Percentiles rank a stretch among this genome's conserved stretches.
These are phyloP conservation scores for Galeopsomyia nigrocyanea DNA, from an alignment of 2,888 invertebrate genomes.

Conservation along the genomic window DNA sequence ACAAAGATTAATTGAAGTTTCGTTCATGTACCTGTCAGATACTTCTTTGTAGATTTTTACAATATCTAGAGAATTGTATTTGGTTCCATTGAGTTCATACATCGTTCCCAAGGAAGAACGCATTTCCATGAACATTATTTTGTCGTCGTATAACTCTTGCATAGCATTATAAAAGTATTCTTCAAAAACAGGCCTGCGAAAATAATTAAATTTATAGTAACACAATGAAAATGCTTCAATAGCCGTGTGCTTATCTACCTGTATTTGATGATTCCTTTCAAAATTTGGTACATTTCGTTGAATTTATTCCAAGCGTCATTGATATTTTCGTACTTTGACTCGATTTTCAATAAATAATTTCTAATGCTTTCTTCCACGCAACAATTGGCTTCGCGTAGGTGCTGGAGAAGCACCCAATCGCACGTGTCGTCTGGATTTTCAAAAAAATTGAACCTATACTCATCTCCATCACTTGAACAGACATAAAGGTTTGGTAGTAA, in stretches of 20 bases:
- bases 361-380: slow-evolving; percentile 53
- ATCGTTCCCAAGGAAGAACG: slow-evolving; percentile 74
- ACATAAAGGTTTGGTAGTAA: slow-evolving; percentile 74
- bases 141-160: slow-evolving; percentile 75
- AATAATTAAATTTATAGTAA: background rate
- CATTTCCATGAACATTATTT: slow-evolving; percentile 79
- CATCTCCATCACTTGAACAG: slow-evolving; percentile 59
- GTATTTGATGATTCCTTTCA: background rate
- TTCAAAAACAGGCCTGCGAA: slow-evolving; percentile 73
- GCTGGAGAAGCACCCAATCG: slow-evolving; percentile 56
- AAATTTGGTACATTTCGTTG: slow-evolving; percentile 25
- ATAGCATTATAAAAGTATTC: slow-evolving; percentile 77
- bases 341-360: too few species aligned
- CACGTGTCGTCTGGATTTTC: slow-evolving; percentile 43
- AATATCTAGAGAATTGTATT: slow-evolving; percentile 71
- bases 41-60: slow-evolving; percentile 73
- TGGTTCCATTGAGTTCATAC: slow-evolving; percentile 77
- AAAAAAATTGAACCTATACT: slow-evolving; percentile 35
- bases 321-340: too few species aligned
- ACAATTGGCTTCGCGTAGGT: slow-evolving; percentile 47
- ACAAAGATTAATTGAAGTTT: too few species aligned
- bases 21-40: slow-evolving; percentile 71
- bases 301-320: slow-evolving; percentile 40
- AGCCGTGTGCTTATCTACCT: background rate
- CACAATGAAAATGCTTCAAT: slow-evolving; percentile 1